These are phyloP conservation scores for Oopsacas minuta DNA, from an alignment of 37 sponge, comb jelly and placozoan genomes.

Conservation along the genomic window DNA sequence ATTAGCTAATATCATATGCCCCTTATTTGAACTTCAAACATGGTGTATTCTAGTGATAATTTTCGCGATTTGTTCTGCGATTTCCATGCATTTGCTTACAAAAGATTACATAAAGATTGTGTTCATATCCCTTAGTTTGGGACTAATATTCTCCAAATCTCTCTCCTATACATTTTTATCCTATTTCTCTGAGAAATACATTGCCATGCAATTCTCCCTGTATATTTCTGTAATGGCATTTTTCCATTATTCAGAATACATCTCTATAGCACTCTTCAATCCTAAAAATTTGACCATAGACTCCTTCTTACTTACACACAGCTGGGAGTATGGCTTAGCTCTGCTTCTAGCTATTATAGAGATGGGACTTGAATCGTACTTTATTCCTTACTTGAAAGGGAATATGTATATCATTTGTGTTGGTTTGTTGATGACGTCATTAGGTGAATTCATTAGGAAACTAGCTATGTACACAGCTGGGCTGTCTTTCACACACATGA, in stretches of 20 bases:
- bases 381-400: slow-evolving; percentile 45
- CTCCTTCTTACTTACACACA: slow-evolving; percentile 88
- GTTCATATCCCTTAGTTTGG: background rate
- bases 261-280: slow-evolving; percentile 71
- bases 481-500: slow-evolving; percentile 74
- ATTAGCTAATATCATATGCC: background rate
- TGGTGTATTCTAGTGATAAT: background rate
- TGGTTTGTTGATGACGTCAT: slow-evolving; percentile 43
- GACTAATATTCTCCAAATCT: background rate
- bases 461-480: slow-evolving; percentile 76
- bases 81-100: background rate
- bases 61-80: background rate
- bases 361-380: slow-evolving; percentile 50
- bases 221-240: slow-evolving; percentile 64
- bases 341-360: slow-evolving; percentile 64
- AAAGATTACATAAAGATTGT: background rate
- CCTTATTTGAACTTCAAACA: background rate
- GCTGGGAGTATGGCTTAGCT: slow-evolving; percentile 64
- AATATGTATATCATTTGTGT: slow-evolving; percentile 12
- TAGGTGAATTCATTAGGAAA: slow-evolving; percentile 69
- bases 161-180: background rate
- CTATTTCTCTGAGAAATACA: background rate
- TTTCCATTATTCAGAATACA: slow-evolving; percentile 85
- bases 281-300: slow-evolving; percentile 45
- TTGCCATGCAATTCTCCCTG: background rate